Evolutionary conservation across 2,113 vertebrate species (phyloP), one percentile per base, ranked within the genome.

Genomic region (Gobio gobio): DNA sequence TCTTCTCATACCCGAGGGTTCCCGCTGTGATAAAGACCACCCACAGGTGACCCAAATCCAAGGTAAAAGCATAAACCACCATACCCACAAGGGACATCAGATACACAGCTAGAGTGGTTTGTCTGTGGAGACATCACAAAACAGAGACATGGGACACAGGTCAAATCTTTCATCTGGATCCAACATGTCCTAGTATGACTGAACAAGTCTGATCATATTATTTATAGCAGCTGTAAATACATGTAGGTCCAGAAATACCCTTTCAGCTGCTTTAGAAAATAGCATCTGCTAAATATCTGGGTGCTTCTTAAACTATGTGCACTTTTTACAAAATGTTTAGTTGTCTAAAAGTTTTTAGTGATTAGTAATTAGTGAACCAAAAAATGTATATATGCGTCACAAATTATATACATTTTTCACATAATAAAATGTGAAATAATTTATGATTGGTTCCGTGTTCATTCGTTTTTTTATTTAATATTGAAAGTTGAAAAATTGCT

Each of bases 11-110:
- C 98, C 98, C 98, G 86, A 99, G 89, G 0, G 86, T 2, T 10
- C 96, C 98, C 63, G 96, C 95, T 0, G 97, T 98, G 90, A 98
- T 7, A 85, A 99, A 99, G 85, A 99, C 96, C 13, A 98, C 89
- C 98, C 98, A 99, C 51, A 99, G 92, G 77, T 94, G 84, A 20
- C 92, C 94, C 78, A 97, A 90, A 76, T 89, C 90, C 88, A 99
- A 93, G 36, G 97, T 99, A 82, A 96, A 94, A 1, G 97, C 92
- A 45, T 95, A 99, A 43, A 93, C 88, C 82, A 97, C 80, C 97
- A 99, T 96, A 83, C 97, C 97, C 26, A 93, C 86, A 85, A 99
- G 87, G 64, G 97, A 93, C 90, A 99, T 94, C 86, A 96, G 13
- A 75, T 98, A 99, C 10, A 98, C 94, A 0, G 66, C 89, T 86